Evolutionary conservation across 2,888 invertebrate genomes (phyloP).

Genomic region (Keiferia lycopersicella): DNA sequence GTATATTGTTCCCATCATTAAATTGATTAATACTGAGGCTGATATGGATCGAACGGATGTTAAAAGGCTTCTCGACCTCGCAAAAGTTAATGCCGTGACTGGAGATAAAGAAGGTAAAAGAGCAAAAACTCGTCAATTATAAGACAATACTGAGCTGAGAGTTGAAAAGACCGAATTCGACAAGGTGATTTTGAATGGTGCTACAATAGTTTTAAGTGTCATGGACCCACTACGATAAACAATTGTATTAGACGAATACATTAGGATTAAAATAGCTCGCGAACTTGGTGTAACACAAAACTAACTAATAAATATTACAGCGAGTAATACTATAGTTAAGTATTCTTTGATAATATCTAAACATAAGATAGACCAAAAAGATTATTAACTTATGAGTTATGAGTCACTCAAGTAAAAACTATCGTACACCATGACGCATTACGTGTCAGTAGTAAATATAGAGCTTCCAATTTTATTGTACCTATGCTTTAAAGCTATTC

Average conservation of each 20-base stretch:
- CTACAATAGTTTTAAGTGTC: slow-evolving; percentile 2
- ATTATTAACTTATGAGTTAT: too few relatives aligned
- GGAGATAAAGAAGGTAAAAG: slow-evolving; percentile 58
- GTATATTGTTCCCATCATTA: slow-evolving; percentile 25
- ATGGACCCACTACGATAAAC: neutral
- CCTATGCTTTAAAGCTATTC: slow-evolving; percentile 12
- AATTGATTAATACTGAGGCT: slow-evolving; percentile 36
- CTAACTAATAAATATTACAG: too few relatives aligned
- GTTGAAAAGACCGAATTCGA: slow-evolving; percentile 20
- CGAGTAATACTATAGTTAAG: too few relatives aligned
- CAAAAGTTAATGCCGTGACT: slow-evolving; percentile 49
- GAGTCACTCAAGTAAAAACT: neutral
- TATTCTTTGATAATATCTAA: too few relatives aligned
- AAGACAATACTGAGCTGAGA: slow-evolving; percentile 14
- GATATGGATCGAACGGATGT: slow-evolving; percentile 31
- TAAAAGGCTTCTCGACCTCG: slow-evolving; percentile 58
- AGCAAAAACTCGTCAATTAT: slow-evolving; percentile 46
- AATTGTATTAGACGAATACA: neutral
- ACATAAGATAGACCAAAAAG: too few relatives aligned
- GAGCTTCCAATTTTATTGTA: neutral
- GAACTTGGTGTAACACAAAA: too few relatives aligned
- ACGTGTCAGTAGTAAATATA: neutral
- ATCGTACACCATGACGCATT: neutral
- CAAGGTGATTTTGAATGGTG: slow-evolving; percentile 19
- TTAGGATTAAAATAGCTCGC: too few relatives aligned